Conservation (phyloP, 2,888 invertebrate genomes). For the Sinotaia quadrata region DNA sequence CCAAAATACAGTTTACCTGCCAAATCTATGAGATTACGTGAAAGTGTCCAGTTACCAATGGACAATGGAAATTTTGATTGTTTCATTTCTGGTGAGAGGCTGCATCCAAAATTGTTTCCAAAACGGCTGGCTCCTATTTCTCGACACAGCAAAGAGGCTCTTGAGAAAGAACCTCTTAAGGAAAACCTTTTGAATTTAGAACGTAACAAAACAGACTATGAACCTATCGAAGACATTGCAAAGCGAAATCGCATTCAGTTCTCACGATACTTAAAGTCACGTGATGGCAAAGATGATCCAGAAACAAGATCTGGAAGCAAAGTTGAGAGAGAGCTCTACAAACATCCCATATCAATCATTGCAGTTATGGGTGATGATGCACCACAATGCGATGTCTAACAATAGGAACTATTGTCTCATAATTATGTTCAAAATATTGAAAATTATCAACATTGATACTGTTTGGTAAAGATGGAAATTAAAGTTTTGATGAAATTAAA, state of each 20-base stretch:
- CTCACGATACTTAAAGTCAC: constrained; percentile 36
- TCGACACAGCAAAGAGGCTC: not conserved
- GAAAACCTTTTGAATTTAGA: constrained; percentile 30
- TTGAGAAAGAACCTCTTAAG: not conserved
- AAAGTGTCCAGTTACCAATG: not conserved
- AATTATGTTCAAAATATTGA: no score
- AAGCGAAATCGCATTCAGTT: constrained; percentile 50
- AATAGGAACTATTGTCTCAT: no score
- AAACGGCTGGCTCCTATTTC: not conserved
- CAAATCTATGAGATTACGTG: not conserved
- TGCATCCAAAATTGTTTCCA: constrained; percentile 5
- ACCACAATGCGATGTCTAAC: no score
- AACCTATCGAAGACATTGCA: constrained; percentile 55
- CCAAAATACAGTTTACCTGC: constrained; percentile 7
- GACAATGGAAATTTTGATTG: not conserved
- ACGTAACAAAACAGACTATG: constrained; percentile 54
- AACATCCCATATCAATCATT: no score
- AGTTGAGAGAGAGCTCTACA: no score
- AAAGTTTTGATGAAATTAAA: no score
- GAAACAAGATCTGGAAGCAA: no score
- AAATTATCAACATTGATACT: no score
- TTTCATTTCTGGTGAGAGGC: constrained; percentile 15
- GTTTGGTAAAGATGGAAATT: no score
- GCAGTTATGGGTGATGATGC: no score
- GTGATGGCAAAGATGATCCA: constrained; percentile 20